Evolutionary conservation across 2,113 vertebrate species (phyloP).

Genomic region (Rutilus rutilus): DNA sequence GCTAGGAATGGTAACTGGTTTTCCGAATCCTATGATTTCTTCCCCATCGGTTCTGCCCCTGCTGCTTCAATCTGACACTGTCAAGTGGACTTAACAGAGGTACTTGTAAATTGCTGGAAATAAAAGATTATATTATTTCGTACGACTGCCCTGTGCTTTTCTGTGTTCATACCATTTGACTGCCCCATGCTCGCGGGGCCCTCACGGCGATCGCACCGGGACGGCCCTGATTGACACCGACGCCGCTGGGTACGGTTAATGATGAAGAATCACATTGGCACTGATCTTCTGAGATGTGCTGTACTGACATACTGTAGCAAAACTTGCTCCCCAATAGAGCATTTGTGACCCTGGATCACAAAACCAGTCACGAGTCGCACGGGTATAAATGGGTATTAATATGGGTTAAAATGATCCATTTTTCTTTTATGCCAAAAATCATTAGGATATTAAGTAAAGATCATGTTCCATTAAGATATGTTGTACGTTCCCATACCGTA

Average conservation of each 20-base stretch:
- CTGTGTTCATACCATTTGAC: neutral
- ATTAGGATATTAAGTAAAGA: no score
- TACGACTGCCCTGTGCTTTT: conserved; percentile 59
- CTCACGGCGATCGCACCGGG: no score
- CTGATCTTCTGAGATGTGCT: neutral
- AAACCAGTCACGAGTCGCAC: no score
- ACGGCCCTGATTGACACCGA: neutral
- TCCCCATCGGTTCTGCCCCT: conserved; percentile 11
- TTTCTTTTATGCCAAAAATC: no score
- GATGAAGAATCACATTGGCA: neutral
- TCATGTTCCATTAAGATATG: no score
- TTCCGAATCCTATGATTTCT: neutral
- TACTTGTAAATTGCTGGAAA: conserved; percentile 78
- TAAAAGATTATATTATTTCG: conserved; percentile 80
- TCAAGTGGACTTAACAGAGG: conserved; percentile 56
- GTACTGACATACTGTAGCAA: neutral
- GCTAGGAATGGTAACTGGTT: neutral
- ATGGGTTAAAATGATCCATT: no score
- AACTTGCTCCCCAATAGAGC: neutral
- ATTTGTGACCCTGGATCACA: no score
- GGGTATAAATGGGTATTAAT: no score
- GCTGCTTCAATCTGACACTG: conserved; percentile 41
- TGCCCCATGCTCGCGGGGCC: no score
- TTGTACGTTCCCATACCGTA: no score
- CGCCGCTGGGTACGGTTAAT: neutral